A percentile compares a stretch with the other conserved stretches of the same genome.
Evolutionary conservation across 2,888 invertebrate genomes (phyloP).

Genomic region (Synergus umbraculus): DNA sequence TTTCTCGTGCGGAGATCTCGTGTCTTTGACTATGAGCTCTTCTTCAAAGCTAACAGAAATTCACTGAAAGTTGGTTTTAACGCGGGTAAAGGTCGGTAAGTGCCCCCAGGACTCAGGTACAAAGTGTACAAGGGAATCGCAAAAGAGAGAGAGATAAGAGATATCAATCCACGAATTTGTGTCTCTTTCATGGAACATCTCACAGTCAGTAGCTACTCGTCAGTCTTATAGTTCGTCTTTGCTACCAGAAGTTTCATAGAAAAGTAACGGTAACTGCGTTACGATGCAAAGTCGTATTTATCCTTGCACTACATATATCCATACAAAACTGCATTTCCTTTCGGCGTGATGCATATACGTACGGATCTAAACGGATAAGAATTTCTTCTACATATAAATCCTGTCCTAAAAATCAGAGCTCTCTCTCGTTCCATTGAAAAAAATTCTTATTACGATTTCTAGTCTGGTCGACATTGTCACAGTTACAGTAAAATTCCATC

Average conservation of each 20-base stretch:
- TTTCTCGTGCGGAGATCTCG: background rate
- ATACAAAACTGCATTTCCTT: background rate
- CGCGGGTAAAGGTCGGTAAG: constrained; percentile 34
- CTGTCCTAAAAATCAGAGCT: background rate
- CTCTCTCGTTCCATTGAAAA: background rate
- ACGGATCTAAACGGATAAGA: background rate
- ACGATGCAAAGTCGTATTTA: constrained; percentile 29
- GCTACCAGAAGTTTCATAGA: background rate
- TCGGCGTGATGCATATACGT: constrained; percentile 2
- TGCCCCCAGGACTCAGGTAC: constrained; percentile 15
- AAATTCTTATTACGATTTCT: too few species aligned
- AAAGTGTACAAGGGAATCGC: constrained; percentile 33
- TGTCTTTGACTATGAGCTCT: constrained; percentile 32
- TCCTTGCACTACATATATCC: background rate
- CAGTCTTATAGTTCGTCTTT: background rate
- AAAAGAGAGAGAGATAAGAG: background rate
- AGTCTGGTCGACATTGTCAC: too few species aligned
- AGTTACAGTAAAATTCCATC: too few species aligned
- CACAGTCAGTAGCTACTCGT: background rate
- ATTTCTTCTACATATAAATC: background rate
- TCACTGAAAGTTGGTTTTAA: constrained; percentile 34
- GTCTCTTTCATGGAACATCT: background rate
- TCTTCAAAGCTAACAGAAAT: constrained; percentile 30
- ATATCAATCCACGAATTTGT: background rate
- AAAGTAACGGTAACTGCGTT: constrained; percentile 8